Evolutionary conservation across 1,140 invertebrate species (phyloP).

Genomic region (Centruroides sculpturatus): DNA sequence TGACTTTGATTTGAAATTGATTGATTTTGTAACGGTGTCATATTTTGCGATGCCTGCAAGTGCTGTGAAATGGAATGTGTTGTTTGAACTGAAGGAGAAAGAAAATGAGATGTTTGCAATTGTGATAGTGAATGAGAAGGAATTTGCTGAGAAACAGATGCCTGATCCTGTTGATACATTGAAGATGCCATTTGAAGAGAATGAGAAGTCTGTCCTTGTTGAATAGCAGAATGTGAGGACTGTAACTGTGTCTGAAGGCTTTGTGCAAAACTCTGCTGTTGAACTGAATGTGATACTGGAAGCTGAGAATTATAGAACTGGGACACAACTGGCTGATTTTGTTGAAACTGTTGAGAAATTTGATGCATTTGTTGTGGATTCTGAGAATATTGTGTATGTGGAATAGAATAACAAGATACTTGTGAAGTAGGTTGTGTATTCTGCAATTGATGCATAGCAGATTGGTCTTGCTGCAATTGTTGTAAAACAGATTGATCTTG

Average conservation of each 20-base stretch:
- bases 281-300: conserved; percentile 1
- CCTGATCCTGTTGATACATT: too few species aligned
- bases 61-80: too few species aligned
- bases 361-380: conserved; percentile 2
- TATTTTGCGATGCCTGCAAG: too few species aligned
- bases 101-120: too few species aligned
- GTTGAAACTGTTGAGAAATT: conserved; percentile 12
- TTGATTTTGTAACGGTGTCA: too few species aligned
- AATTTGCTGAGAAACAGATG: too few species aligned
- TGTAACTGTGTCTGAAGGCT: conserved; percentile 10
- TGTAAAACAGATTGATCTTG: conserved; percentile 12
- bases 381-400: conserved; percentile 7
- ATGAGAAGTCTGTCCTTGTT: too few species aligned
- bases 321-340: conserved; percentile 15
- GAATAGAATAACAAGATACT: too few species aligned
- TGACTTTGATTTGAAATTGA: too few species aligned
- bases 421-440: neutral
- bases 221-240: neutral
- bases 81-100: too few species aligned
- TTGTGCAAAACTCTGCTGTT: conserved; percentile 10
- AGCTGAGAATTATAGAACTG: conserved; percentile 2
- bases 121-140: too few species aligned
- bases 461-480: conserved; percentile 5
- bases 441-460: neutral
- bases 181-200: too few species aligned